A percentile compares a stretch with the other conserved stretches of the same genome.
These are phyloP conservation scores for Malacosoma neustria DNA, from an alignment of 2,888 invertebrate genomes.

Conservation along the genomic window DNA sequence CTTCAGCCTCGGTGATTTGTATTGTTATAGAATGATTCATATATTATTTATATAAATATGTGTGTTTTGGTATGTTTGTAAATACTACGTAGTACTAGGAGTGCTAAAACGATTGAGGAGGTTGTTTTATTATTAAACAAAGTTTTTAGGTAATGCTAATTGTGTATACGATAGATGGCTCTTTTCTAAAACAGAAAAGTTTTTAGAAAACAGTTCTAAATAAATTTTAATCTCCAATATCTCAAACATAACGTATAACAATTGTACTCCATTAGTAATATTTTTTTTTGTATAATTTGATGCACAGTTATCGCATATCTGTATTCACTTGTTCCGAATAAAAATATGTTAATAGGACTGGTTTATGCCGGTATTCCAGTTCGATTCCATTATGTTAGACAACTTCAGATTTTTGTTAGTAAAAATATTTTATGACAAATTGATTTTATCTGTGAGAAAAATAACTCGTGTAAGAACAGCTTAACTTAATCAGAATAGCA, in stretches of 20 bases:
- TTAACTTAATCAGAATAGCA: no score
- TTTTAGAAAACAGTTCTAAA: no score
- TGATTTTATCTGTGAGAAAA: constrained; percentile 14
- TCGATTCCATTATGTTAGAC: constrained; percentile 17
- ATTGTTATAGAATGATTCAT: constrained; percentile 10
- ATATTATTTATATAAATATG: constrained; percentile 17
- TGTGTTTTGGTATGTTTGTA: constrained; percentile 13
- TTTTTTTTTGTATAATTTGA: no score
- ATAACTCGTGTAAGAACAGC: not conserved
- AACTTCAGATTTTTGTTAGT: not conserved
- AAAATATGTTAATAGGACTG: constrained; percentile 22
- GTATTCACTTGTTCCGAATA: constrained; percentile 15
- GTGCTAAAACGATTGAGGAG: constrained; percentile 20
- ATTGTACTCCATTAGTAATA: no score
- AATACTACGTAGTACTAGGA: constrained; percentile 25
- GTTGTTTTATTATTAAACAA: constrained; percentile 7
- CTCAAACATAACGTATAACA: no score
- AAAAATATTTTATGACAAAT: constrained; percentile 25
- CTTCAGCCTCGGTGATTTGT: no score
- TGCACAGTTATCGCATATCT: constrained; percentile 18
- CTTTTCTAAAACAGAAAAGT: no score
- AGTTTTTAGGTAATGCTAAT: no score
- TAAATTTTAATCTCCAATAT: no score
- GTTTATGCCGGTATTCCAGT: constrained; percentile 26
- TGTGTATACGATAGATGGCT: no score